These are phyloP conservation scores for Telmatochromis sp. DNA, from an alignment of 2,113 vertebrate species.

Conservation along the genomic window DNA sequence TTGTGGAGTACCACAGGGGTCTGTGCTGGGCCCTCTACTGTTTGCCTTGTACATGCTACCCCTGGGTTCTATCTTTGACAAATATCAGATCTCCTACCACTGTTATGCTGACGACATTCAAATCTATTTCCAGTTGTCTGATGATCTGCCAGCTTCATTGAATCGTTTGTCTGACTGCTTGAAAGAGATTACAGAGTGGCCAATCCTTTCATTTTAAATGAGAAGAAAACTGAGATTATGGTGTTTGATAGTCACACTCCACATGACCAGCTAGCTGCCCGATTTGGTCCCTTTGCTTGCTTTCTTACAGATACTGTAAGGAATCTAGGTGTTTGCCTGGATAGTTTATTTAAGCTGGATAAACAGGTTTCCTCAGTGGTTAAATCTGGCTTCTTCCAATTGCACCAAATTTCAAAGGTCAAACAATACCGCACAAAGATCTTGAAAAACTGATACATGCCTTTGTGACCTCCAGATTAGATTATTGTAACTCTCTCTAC, in stretches of 20 bases:
- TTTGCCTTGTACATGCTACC: too few species aligned
- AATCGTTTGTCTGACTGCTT: background rate
- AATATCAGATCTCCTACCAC: too few species aligned
- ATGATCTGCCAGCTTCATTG: background rate
- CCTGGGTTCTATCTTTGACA: too few species aligned
- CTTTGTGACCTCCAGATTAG: background rate
- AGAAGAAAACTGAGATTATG: background rate
- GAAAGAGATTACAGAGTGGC: background rate
- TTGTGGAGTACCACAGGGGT: background rate
- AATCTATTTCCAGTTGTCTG: background rate
- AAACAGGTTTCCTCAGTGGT: background rate
- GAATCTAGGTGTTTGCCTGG: background rate
- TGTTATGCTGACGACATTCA: too few species aligned
- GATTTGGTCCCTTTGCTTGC: background rate
- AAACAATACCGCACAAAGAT: background rate
- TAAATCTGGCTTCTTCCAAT: background rate
- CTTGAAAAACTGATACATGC: background rate
- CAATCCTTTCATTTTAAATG: background rate
- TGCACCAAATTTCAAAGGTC: background rate
- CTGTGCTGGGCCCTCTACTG: background rate
- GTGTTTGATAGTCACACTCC: background rate
- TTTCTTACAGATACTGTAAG: background rate
- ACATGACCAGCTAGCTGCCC: accelerated
- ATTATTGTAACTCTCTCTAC: background rate
- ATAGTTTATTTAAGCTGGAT: background rate